Base-by-base conservation (phyloP, 1,140 invertebrate species). In the Magallana ariakensis region DNA sequence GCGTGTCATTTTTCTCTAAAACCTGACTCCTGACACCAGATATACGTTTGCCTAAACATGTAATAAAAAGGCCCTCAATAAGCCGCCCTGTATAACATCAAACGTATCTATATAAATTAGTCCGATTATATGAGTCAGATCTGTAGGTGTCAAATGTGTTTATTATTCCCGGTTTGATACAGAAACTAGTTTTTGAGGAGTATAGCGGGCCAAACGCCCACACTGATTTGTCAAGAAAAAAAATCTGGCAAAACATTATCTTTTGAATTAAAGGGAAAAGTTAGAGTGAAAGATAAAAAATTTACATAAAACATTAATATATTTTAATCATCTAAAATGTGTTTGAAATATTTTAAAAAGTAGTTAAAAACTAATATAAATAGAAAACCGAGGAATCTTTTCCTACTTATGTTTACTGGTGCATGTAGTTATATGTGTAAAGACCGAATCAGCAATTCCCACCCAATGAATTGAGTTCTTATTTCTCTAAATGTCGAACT, bases 1-100 rank as follows among this genome's bases (percentile, higher is more conserved):
- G 16, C 19, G 19, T 19, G 16, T 70, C 62, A 70, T 19, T 70
- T 70, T 70, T 22, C 26, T 70, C 7, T 22, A 26, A 22, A n/a
- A 70, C 62, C 62, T 26, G 19, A 22, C 19, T 26, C 62, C 19
- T 70, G 62, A 70, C 62, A 26, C 62, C 22, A 6, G 10, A 70
- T n/a, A 11, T 22, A 70, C 19, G 62, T 70, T 70, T 70, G n/a
- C 62, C 62, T 70, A 22, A 70, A 70, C 10, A 70, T 70, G 62
- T 22, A 70, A 70, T 70, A 70, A 70, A 70, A 70, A 70, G 7
- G 62, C 19, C 62, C 62, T 70, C 22, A 70, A 70, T 70, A 22
- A 70, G 0, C 26, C 62, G 62, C 62, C 62, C 19, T 70, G 19
- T 70, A 70, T 22, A 22, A 70, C 19, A 70, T 70, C 62, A 26